Conservation (phyloP, 2,113 vertebrate genomes). For the Ceyx cyanopectus region DNA sequence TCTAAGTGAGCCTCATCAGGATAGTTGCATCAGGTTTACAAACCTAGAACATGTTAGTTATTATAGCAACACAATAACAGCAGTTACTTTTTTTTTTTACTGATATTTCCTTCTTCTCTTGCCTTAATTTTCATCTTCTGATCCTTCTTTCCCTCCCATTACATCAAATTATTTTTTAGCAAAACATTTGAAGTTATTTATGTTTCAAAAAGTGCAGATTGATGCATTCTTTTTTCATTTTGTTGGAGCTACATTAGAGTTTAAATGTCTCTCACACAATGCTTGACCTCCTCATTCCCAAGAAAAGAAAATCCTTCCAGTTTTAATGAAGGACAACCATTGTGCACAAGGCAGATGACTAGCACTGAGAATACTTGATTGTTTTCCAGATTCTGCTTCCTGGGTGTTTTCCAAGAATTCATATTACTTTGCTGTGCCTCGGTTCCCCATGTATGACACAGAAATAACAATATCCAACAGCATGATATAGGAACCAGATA, state of each 20-base stretch:
- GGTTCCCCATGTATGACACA: neutral
- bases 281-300: neutral
- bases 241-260: neutral
- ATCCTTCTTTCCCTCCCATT: neutral
- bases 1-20: neutral
- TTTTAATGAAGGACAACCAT: constrained; percentile 38
- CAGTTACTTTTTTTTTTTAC: neutral
- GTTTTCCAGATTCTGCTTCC: constrained; percentile 50
- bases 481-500: neutral
- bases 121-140: neutral
- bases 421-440: constrained; percentile 9
- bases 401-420: constrained; percentile 26
- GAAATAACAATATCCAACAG: neutral
- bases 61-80: neutral
- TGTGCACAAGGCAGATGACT: constrained; percentile 44
- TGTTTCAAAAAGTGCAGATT: neutral
- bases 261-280: neutral
- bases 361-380: constrained; percentile 20
- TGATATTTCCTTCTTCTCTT: neutral
- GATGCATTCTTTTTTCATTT: neutral
- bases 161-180: neutral
- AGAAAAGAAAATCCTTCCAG: constrained; percentile 24
- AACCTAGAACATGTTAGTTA: neutral
- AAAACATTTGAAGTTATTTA: neutral
- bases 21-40: neutral